Conservation (phyloP, 1,140 invertebrate genomes). For the Linepithema humile region DNA sequence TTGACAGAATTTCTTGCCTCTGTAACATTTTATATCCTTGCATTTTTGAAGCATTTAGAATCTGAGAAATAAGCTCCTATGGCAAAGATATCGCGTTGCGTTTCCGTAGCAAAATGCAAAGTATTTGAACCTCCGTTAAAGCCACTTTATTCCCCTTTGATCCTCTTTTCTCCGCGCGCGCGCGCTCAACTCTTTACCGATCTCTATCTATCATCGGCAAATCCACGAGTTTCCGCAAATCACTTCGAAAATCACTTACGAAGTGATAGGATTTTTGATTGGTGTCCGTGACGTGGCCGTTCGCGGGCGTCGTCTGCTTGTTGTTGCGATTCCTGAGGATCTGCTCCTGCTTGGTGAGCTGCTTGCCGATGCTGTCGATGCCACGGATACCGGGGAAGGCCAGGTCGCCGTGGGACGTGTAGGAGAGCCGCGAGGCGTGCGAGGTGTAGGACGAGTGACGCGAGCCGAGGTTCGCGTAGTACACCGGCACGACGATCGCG, state of each 20-base stretch:
- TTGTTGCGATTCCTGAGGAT: slow-evolving; percentile 86
- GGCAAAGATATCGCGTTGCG: too few species aligned
- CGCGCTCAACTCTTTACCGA: neutral
- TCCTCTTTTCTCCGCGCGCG: neutral
- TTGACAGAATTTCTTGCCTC: too few species aligned
- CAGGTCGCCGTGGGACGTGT: slow-evolving; percentile 96
- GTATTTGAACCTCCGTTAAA: neutral
- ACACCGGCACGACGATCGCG: slow-evolving; percentile 95
- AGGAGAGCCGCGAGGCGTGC: slow-evolving; percentile 95
- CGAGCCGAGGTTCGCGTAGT: slow-evolving; percentile 92
- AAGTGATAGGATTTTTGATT: slow-evolving; percentile 89
- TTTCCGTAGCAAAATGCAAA: neutral
- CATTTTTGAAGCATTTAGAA: too few species aligned
- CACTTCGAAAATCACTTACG: slow-evolving; percentile 84
- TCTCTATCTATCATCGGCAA: neutral
- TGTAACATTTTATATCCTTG: too few species aligned
- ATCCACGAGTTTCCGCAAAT: neutral
- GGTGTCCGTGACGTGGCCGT: slow-evolving; percentile 86
- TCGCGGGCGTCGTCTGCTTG: slow-evolving; percentile 85
- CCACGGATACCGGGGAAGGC: slow-evolving; percentile 83
- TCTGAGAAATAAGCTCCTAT: too few species aligned
- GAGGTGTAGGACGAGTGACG: slow-evolving; percentile 97
- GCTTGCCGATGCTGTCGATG: slow-evolving; percentile 87
- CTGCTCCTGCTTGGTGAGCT: slow-evolving; percentile 93
- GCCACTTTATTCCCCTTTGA: neutral